phyloP scores from a whole-genome alignment of 1,140 invertebrate species.

The Drosophila ironensis region DNA sequence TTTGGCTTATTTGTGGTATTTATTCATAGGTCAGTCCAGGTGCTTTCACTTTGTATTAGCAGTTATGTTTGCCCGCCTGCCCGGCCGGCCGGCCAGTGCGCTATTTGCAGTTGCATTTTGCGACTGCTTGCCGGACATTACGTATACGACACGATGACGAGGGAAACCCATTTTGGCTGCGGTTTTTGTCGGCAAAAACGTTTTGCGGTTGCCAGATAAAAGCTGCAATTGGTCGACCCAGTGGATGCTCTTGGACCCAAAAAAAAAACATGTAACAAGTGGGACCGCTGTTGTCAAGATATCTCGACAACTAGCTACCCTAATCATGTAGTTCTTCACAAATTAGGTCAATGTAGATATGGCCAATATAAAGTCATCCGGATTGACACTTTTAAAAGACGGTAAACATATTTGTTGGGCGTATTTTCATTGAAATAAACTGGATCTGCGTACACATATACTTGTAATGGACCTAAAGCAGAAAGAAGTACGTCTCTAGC shows the following conservation, averaged over 20 bases:
- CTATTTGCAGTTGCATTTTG: neutral
- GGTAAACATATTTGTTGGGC: too few species aligned
- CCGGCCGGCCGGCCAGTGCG: neutral
- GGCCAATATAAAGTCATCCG: too few species aligned
- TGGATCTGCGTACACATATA: too few species aligned
- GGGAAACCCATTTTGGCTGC: conserved; percentile 19
- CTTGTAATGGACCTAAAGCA: too few species aligned
- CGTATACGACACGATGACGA: conserved; percentile 33
- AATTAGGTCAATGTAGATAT: too few species aligned
- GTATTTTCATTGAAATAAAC: too few species aligned
- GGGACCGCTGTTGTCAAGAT: too few species aligned
- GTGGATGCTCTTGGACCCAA: neutral
- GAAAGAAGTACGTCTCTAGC: too few species aligned
- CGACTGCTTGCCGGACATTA: conserved; percentile 8
- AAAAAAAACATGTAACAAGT: too few species aligned
- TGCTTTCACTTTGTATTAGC: conserved; percentile 20
- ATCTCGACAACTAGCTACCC: too few species aligned
- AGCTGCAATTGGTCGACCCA: neutral
- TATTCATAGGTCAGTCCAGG: conserved; percentile 12
- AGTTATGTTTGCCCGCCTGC: neutral
- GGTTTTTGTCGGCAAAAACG: conserved; percentile 12
- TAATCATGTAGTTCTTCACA: too few species aligned
- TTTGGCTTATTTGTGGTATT: conserved; percentile 22
- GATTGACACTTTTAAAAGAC: too few species aligned
- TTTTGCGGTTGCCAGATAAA: conserved; percentile 6